phyloP scores from a whole-genome alignment of 2,113 vertebrate genomes.

The Thamnophis sirtalis region DNA sequence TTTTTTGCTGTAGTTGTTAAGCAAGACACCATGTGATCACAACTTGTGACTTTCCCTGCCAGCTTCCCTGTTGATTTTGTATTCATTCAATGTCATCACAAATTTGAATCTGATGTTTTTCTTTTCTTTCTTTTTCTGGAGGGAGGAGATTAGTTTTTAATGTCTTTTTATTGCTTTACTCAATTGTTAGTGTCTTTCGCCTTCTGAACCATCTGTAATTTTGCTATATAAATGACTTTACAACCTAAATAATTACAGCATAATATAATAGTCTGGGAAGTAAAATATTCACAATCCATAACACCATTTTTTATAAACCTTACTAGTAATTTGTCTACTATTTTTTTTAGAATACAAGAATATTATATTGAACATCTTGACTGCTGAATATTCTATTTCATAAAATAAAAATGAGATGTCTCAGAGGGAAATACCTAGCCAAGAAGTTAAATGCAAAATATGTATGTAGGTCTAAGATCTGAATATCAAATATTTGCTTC shows the following conservation, averaged over 20 bases:
- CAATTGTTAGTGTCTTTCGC: conserved; percentile 12
- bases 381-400: not conserved
- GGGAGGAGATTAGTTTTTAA: conserved; percentile 7
- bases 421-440: not conserved
- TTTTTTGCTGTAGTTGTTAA: not conserved
- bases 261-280: conserved; percentile 43
- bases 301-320: conserved; percentile 15
- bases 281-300: conserved; percentile 48
- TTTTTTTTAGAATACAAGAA: not conserved
- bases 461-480: not conserved
- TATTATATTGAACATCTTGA: not conserved
- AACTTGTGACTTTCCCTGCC: not conserved
- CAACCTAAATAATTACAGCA: conserved; percentile 35
- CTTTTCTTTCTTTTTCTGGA: not conserved
- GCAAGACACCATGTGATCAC: not conserved
- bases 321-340: conserved; percentile 4
- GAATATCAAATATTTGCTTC: not conserved
- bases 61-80: not conserved
- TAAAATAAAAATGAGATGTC: not conserved
- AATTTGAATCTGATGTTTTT: not conserved
- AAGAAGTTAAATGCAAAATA: not conserved
- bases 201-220: conserved; percentile 25
- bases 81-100: not conserved
- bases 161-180: conserved; percentile 10
- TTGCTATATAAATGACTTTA: conserved; percentile 43